Conservation (phyloP, 1,140 invertebrate genomes). For the Magallana gigas region DNA sequence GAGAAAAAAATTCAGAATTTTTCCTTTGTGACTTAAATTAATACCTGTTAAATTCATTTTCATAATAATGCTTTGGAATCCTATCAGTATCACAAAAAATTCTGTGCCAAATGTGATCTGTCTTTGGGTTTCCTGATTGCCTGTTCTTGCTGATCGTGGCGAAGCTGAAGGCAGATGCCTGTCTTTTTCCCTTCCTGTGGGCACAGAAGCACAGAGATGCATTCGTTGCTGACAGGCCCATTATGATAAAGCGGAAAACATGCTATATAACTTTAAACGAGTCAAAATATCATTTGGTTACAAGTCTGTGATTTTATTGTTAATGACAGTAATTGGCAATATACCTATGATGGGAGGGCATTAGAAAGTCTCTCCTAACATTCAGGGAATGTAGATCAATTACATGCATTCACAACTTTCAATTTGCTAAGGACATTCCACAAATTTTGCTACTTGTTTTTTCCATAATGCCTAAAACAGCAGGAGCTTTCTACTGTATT, state of each 20-base stretch:
- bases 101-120: not conserved
- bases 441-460: conserved; percentile 47
- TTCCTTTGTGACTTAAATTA: no score
- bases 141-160: not conserved
- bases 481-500: not conserved
- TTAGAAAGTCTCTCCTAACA: conserved; percentile 47
- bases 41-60: no score
- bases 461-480: conserved; percentile 41
- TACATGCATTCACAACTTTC: conserved; percentile 45
- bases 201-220: not conserved
- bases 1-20: no score
- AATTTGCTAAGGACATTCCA: conserved; percentile 54
- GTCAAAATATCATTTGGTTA: conserved; percentile 41
- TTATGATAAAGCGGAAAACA: conserved; percentile 34
- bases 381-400: conserved; percentile 47
- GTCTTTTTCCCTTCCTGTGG: conserved; percentile 1
- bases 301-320: conserved; percentile 41
- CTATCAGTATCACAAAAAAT: no score
- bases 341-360: conserved; percentile 42
- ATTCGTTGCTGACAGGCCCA: conserved; percentile 18
- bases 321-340: conserved; percentile 53
- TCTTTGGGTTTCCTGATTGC: conserved; percentile 12
- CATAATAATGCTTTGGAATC: no score
- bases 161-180: not conserved
- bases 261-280: conserved; percentile 34